phyloP scores from a whole-genome alignment of 1,140 invertebrate species.

The Orius insidiosus region DNA sequence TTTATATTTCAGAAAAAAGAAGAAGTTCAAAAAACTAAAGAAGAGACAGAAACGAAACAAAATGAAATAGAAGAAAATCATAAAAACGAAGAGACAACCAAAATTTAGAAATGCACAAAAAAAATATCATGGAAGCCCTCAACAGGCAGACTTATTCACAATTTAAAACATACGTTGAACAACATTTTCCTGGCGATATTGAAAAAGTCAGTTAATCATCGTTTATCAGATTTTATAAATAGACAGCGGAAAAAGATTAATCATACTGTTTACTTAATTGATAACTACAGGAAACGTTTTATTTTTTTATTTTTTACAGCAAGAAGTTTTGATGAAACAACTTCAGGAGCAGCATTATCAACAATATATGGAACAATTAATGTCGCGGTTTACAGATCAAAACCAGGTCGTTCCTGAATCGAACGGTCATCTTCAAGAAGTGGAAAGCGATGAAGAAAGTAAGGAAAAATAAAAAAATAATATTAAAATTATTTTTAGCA shows the following conservation, averaged over 20 bases:
- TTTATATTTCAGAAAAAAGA: conserved; percentile 26
- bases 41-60: conserved; percentile 35
- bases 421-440: conserved; percentile 3
- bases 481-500: not conserved
- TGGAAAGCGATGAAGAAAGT: conserved; percentile 8
- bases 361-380: conserved; percentile 85
- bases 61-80: conserved; percentile 29
- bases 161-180: conserved; percentile 85
- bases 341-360: conserved; percentile 95
- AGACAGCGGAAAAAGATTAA: not conserved
- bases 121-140: conserved; percentile 85
- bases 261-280: not conserved
- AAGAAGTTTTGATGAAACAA: conserved; percentile 79
- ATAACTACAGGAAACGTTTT: too few species aligned
- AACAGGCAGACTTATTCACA: conserved; percentile 92
- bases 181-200: conserved; percentile 84
- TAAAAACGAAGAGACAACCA: not conserved
- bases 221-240: not conserved
- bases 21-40: conserved; percentile 36
- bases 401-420: not conserved
- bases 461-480: not conserved
- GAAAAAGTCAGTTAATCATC: conserved; percentile 40
- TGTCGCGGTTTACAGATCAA: conserved; percentile 29
- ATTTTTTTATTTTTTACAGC: conserved; percentile 32
- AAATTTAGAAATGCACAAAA: conserved; percentile 28